Conservation (phyloP, 1,140 invertebrate species). For the Nebria ingens region DNA sequence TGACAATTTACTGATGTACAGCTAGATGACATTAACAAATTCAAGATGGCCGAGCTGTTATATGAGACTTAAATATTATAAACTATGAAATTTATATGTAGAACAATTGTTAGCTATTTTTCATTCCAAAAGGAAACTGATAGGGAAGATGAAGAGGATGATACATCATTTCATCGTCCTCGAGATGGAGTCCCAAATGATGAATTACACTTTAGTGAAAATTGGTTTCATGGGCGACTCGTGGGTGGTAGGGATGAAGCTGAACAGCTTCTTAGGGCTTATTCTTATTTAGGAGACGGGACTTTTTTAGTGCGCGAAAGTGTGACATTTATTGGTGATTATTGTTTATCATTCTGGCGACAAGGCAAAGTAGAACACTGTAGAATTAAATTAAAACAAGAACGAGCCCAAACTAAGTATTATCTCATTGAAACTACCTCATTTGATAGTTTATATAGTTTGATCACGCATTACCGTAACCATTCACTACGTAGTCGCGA, state of each 20-base stretch:
- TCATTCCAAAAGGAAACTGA: constrained; percentile 41
- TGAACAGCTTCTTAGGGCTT: constrained; percentile 57
- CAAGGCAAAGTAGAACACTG: constrained; percentile 86
- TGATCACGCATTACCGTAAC: constrained; percentile 84
- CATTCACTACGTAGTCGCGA: constrained; percentile 80
- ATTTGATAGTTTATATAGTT: constrained; percentile 86
- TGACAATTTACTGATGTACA: no score
- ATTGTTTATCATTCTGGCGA: constrained; percentile 90
- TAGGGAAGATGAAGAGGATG: constrained; percentile 39
- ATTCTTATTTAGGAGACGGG: constrained; percentile 83
- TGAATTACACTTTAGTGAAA: constrained; percentile 88
- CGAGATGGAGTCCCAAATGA: constrained; percentile 50
- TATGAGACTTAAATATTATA: no score
- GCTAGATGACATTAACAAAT: no score
- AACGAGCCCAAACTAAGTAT: constrained; percentile 80
- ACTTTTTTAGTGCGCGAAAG: constrained; percentile 92
- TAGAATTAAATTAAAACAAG: constrained; percentile 81
- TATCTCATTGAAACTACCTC: constrained; percentile 81
- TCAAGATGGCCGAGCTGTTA: no score
- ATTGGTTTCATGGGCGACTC: constrained; percentile 90
- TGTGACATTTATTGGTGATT: constrained; percentile 94
- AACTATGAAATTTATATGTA: no score
- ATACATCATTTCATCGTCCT: constrained; percentile 21
- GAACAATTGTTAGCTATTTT: no score
- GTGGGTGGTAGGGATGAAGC: constrained; percentile 61